phyloP scores from a whole-genome alignment of 2,888 invertebrate genomes.

The Thysanoteuthis rhombus region DNA sequence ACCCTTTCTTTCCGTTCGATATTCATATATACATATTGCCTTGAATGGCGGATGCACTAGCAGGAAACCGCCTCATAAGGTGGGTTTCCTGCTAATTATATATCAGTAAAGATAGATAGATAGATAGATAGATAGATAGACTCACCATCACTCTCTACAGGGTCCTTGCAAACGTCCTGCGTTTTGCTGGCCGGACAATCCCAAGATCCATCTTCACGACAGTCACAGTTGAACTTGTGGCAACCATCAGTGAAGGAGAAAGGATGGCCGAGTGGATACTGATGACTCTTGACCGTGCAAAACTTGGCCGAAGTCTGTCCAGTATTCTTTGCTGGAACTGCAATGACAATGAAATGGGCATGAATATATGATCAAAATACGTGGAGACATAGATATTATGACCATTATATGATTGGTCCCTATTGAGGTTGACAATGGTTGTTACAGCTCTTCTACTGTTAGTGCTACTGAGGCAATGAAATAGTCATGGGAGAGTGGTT shows the following conservation, averaged over 20 bases:
- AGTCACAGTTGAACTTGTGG: background rate
- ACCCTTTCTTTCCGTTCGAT: too few species aligned
- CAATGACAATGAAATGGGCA: background rate
- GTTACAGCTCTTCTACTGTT: too few species aligned
- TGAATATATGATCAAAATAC: too few species aligned
- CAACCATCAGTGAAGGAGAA: constrained; percentile 21
- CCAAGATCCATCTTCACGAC: background rate
- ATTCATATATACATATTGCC: too few species aligned
- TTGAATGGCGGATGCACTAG: too few species aligned
- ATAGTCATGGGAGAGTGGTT: too few species aligned
- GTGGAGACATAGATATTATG: too few species aligned
- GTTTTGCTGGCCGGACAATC: background rate
- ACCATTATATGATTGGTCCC: too few species aligned
- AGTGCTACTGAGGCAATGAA: too few species aligned
- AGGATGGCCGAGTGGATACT: background rate
- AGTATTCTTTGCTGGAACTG: background rate
- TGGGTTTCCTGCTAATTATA: too few species aligned
- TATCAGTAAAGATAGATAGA: background rate
- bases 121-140: background rate
- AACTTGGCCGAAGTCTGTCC: background rate
- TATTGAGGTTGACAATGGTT: too few species aligned
- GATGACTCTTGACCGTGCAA: background rate
- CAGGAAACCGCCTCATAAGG: too few species aligned
- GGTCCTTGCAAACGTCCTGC: background rate
- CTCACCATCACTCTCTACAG: background rate